These are phyloP conservation scores for Hydractinia symbiolongicarpus DNA, from an alignment of 30 jellyfish, hydroid and myxozoan genomes.

Conservation along the genomic window DNA sequence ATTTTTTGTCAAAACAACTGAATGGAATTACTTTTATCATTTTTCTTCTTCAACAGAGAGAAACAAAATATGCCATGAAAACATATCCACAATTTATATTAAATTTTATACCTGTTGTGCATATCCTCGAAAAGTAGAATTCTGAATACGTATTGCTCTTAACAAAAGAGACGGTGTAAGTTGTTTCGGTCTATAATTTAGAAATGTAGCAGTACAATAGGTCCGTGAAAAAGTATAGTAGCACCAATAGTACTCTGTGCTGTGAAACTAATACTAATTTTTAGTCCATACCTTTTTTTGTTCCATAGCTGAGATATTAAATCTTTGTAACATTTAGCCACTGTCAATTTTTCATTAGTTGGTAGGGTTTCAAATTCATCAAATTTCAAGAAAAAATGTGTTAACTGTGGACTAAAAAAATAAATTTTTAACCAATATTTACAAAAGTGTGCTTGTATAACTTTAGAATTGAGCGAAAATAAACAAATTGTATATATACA, in stretches of 20 bases:
- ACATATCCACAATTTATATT: background rate
- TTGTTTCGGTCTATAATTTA: constrained; percentile 38
- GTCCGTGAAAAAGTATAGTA: background rate
- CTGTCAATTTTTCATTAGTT: constrained; percentile 46
- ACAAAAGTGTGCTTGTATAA: background rate
- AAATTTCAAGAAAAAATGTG: constrained; percentile 79
- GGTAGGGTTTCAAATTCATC: constrained; percentile 39
- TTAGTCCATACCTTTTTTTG: constrained; percentile 36
- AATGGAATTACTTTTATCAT: too few species aligned
- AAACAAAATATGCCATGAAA: background rate
- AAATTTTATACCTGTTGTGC: constrained; percentile 60
- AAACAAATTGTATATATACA: background rate
- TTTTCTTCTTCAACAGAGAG: too few species aligned
- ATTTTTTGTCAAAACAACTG: too few species aligned
- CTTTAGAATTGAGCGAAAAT: background rate
- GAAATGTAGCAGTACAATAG: background rate
- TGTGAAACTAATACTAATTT: background rate
- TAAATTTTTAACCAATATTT: background rate
- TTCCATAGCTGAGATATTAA: constrained; percentile 62
- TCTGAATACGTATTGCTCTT: constrained; percentile 57
- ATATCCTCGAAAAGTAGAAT: constrained; percentile 76
- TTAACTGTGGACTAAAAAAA: constrained; percentile 62
- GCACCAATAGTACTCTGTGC: background rate
- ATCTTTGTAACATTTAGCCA: constrained; percentile 50
- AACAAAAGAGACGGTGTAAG: constrained; percentile 61